These are phyloP conservation scores for Ostrea edulis DNA, from an alignment of 1,140 invertebrate species.

Conservation along the genomic window DNA sequence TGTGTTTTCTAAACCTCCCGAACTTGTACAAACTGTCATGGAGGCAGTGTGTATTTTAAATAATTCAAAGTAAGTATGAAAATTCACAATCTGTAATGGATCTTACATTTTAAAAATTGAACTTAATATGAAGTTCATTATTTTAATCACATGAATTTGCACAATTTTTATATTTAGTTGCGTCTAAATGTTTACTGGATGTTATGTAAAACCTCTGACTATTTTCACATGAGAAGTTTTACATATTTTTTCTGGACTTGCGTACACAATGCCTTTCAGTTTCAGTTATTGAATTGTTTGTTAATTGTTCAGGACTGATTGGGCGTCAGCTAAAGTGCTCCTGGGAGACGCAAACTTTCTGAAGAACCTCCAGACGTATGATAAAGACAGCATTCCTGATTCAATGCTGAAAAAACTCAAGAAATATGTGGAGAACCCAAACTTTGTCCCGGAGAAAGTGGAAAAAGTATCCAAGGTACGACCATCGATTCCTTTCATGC, in stretches of 20 bases:
- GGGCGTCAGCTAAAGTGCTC: slow-evolving; percentile 77
- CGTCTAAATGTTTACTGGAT: too few species aligned
- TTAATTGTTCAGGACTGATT: slow-evolving; percentile 75
- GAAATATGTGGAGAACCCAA: slow-evolving; percentile 80
- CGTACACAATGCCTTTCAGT: not conserved
- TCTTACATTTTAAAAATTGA: too few species aligned
- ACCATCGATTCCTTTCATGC: not conserved
- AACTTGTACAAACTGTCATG: slow-evolving; percentile 83
- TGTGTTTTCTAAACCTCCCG: slow-evolving; percentile 87
- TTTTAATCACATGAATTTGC: too few species aligned
- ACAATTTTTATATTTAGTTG: too few species aligned
- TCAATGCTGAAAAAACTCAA: slow-evolving; percentile 88
- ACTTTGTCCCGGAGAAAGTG: slow-evolving; percentile 81
- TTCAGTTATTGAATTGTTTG: not conserved
- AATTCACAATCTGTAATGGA: too few species aligned
- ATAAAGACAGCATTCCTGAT: slow-evolving; percentile 89
- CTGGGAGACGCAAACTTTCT: slow-evolving; percentile 79
- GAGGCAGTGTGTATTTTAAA: slow-evolving; percentile 92
- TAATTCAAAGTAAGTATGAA: slow-evolving; percentile 85
- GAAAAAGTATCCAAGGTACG: slow-evolving; percentile 78
- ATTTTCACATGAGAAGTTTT: too few species aligned
- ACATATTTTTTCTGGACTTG: too few species aligned
- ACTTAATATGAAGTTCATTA: too few species aligned
- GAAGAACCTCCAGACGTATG: slow-evolving; percentile 81
- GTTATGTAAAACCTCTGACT: too few species aligned